Base-by-base conservation (phyloP, 35 echinoderm and acorn worm species). In the Stichopus chloronotus region DNA sequence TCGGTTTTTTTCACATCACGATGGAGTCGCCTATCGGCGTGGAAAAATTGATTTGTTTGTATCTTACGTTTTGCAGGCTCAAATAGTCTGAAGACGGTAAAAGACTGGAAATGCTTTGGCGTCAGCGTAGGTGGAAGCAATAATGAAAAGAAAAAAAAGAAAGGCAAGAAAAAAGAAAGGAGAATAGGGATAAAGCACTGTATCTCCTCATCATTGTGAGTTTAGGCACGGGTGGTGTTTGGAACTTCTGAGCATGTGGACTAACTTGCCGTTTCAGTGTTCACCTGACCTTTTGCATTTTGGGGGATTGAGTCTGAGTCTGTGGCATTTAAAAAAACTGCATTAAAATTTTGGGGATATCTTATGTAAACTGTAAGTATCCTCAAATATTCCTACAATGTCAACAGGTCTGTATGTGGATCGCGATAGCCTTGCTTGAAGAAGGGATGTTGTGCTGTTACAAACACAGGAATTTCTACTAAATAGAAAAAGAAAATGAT, bases 41-140 rank as follows among this genome's bases (percentile, higher is more conserved):
- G 25, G 52, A 53, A 81, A 81, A 83, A 83, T 83, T 83, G 80
- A 83, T 83, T 82, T 83, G 80, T 83, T 56, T 83, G 43, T 9
- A 55, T 55, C 80, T 55, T 83, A 13, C n/a, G 52, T 83, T 56
- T 83, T 65, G 61, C 61, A 65, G 61, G 61, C 61, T 65, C 61
- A 65, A 65, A 19, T 65, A 65, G 0, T 65, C 61, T 65, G 61
- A 65, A 65, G 30, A 65, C 61, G 11, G 61, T 19, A 65, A 65
- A 65, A 5, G 61, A 11, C 19, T 63, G 14, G 8, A 63, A 63
- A 16, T 10, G 59, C 61, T 65, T 8, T 65, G 61, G 61, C 19
- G 61, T 63, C 30, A 63, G 9, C 9, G 60, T 65, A 65, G 61
- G 61, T 65, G 61, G 61, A 65, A 1, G 61, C 61, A 65, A 65